phyloP scores from a whole-genome alignment of 92 coral and sea anemone species.

The Parazoanthus darwini region DNA sequence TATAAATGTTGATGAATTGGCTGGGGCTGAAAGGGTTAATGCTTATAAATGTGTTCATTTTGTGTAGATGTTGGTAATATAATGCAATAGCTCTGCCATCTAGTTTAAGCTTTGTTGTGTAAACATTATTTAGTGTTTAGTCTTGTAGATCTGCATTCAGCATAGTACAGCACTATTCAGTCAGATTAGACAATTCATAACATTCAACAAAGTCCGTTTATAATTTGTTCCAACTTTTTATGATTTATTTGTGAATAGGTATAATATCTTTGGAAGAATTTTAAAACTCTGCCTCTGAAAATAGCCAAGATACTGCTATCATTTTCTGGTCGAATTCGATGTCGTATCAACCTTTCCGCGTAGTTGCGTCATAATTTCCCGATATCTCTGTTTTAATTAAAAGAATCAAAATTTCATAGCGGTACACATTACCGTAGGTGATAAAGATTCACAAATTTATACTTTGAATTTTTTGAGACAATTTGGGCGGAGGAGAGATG shows the following conservation, averaged over 20 bases:
- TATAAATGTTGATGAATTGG: background rate
- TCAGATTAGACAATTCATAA: background rate
- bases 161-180: background rate
- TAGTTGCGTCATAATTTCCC: too few relatives aligned
- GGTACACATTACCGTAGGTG: too few relatives aligned
- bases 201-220: background rate
- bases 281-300: background rate
- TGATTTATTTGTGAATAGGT: too few relatives aligned
- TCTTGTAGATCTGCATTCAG: background rate
- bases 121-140: background rate
- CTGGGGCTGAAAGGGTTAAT: background rate
- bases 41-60: background rate
- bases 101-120: background rate
- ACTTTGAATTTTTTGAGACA: too few relatives aligned
- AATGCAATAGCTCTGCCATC: conserved; percentile 45
- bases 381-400: too few relatives aligned
- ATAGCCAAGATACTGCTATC: too few relatives aligned
- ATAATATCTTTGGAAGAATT: background rate
- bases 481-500: too few relatives aligned
- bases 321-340: too few relatives aligned
- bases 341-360: too few relatives aligned
- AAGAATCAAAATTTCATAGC: too few relatives aligned
- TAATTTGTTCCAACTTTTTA: too few relatives aligned
- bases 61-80: background rate
- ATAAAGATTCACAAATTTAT: too few relatives aligned